These are phyloP conservation scores for Steatocranus sp. DNA, from an alignment of 2,797 vertebrate species.

Conservation along the genomic window DNA sequence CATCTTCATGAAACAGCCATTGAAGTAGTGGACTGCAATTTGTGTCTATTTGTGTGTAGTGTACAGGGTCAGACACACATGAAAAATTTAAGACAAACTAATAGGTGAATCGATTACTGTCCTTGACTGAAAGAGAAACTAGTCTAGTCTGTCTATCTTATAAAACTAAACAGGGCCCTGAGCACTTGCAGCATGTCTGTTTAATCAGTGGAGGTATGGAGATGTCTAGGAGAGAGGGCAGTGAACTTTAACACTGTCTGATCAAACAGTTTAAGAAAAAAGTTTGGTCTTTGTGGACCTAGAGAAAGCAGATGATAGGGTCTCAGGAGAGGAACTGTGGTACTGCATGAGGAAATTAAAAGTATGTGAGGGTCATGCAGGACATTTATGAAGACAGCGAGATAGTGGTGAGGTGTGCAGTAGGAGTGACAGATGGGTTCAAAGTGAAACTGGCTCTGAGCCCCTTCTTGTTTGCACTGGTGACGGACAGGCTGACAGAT, in stretches of 20 bases:
- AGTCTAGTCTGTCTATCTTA: neutral
- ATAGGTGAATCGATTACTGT: slow-evolving; percentile 18
- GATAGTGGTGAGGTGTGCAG: neutral
- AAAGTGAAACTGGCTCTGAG: neutral
- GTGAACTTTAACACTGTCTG: neutral
- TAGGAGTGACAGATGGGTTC: neutral
- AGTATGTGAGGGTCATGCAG: neutral
- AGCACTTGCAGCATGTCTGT: neutral
- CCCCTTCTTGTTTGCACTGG: neutral
- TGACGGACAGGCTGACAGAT: neutral
- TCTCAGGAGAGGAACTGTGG: neutral
- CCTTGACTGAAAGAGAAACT: slow-evolving; percentile 13
- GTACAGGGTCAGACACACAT: neutral
- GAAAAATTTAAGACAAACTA: neutral
- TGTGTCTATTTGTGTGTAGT: neutral
- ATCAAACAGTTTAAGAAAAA: neutral
- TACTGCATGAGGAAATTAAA: neutral
- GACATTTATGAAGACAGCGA: neutral
- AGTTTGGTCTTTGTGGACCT: neutral
- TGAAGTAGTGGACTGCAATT: neutral
- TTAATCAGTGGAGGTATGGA: neutral
- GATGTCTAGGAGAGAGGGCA: neutral
- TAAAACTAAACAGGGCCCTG: neutral
- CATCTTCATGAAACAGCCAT: neutral
- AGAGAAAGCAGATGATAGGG: neutral